Conservation (phyloP, 2,113 vertebrate genomes). For the Anhinga rufa region DNA sequence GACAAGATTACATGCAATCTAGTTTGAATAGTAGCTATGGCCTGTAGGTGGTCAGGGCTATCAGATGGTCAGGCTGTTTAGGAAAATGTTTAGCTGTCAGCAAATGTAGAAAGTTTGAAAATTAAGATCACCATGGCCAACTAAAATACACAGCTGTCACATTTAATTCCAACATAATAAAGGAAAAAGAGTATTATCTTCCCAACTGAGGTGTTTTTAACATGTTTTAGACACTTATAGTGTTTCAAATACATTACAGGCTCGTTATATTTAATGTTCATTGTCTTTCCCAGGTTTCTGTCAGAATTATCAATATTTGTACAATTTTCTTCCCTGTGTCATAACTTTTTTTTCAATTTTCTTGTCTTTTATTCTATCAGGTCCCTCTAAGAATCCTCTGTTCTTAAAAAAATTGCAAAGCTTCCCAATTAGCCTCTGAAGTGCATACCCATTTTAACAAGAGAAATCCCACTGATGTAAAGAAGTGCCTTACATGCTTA, state of each 20-base stretch:
- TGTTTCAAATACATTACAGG: neutral
- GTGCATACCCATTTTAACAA: neutral
- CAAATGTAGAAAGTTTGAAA: neutral
- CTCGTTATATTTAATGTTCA: neutral
- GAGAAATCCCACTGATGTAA: neutral
- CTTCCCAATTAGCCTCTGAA: neutral
- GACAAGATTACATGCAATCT: neutral
- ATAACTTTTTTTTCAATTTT: neutral
- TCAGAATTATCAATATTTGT: neutral
- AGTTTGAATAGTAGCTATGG: neutral
- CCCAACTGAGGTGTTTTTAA: neutral
- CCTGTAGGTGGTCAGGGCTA: neutral
- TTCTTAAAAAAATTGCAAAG: neutral
- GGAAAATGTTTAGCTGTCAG: neutral
- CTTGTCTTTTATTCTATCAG: neutral
- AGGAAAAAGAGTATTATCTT: neutral
- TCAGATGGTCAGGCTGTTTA: neutral
- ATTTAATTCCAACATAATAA: neutral
- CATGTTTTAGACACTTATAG: neutral
- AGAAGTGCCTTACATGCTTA: neutral
- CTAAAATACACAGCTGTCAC: conserved; percentile 13
- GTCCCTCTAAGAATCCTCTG: neutral
- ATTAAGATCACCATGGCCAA: neutral
- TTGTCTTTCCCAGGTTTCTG: neutral
- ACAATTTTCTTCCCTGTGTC: neutral